phyloP scores from a whole-genome alignment of 1,140 invertebrate genomes.

The Phymastichus coffea region DNA sequence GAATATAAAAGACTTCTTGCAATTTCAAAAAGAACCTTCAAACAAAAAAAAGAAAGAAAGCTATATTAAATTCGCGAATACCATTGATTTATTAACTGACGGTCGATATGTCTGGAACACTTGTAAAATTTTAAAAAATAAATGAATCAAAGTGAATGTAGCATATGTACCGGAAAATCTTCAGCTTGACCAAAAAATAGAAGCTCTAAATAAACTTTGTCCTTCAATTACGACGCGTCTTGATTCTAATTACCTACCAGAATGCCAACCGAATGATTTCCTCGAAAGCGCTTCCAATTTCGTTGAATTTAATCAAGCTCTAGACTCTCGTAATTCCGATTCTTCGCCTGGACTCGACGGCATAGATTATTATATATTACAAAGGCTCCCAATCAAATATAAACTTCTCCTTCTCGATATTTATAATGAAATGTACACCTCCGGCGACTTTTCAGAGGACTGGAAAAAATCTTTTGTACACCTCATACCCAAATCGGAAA shows the following conservation, averaged over 20 bases:
- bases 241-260: background rate
- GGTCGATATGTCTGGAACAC: no score
- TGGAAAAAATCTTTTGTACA: no score
- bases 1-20: background rate
- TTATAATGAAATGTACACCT: background rate
- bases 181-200: background rate
- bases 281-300: no score
- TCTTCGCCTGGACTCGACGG: background rate
- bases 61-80: no score
- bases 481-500: no score
- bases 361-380: background rate
- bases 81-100: no score
- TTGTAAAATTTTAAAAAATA: no score
- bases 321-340: no score
- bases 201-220: background rate
- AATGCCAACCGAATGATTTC: no score
- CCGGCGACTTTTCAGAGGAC: background rate
- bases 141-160: background rate
- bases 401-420: background rate
- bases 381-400: background rate
- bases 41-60: slow-evolving; percentile 8
- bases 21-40: background rate
- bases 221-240: background rate
- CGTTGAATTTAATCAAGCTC: no score
- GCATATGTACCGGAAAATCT: background rate